phyloP scores from a whole-genome alignment of 2,888 invertebrate species.

The Athetis lepigone region DNA sequence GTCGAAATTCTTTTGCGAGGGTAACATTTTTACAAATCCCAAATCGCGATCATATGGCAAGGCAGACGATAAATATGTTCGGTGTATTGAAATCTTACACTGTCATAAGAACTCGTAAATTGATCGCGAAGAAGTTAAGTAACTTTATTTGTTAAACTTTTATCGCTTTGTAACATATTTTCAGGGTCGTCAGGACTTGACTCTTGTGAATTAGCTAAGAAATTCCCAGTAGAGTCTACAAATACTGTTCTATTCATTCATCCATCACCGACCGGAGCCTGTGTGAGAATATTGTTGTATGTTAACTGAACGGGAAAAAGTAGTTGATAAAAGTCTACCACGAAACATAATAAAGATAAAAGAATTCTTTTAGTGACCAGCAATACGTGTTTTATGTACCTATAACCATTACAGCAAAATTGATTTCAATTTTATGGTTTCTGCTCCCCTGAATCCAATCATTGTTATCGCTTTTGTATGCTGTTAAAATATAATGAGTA shows the following conservation, averaged over 20 bases:
- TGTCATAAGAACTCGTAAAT: constrained; percentile 84
- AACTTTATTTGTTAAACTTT: constrained; percentile 77
- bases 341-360: constrained; percentile 72
- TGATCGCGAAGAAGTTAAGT: constrained; percentile 77
- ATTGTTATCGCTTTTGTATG: constrained; percentile 87
- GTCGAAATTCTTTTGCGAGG: constrained; percentile 67
- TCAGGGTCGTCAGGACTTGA: constrained; percentile 37
- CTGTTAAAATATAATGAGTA: constrained; percentile 87
- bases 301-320: constrained; percentile 31
- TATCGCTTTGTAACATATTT: constrained; percentile 65
- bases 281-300: constrained; percentile 19
- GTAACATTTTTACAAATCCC: constrained; percentile 82
- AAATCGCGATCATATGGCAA: constrained; percentile 85
- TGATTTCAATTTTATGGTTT: constrained; percentile 90
- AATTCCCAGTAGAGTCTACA: constrained; percentile 7
- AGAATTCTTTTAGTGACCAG: constrained; percentile 76
- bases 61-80: constrained; percentile 85
- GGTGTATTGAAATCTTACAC: constrained; percentile 87
- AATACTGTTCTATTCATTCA: constrained; percentile 1
- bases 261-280: constrained; percentile 3
- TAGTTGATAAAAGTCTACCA: constrained; percentile 34
- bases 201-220: constrained; percentile 16
- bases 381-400: constrained; percentile 84
- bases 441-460: constrained; percentile 89
- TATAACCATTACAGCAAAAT: constrained; percentile 89